Percentiles rank a stretch among this genome's conserved stretches.
Conservation (phyloP, 2,888 invertebrate species). For the Idaea aversata region DNA sequence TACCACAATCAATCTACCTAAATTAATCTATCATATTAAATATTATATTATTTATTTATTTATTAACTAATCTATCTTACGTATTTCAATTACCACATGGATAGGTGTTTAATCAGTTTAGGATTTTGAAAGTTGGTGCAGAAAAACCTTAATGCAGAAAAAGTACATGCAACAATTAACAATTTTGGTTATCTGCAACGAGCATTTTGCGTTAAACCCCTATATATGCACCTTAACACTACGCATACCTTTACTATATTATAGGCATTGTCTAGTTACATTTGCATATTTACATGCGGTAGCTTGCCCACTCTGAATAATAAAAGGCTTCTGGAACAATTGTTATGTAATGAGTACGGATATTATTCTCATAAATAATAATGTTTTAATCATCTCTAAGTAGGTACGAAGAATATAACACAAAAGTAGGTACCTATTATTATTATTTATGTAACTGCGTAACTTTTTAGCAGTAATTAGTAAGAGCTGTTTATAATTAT, state of each 20-base stretch:
- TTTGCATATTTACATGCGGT: neutral
- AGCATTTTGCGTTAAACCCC: too few species aligned
- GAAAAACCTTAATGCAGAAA: too few species aligned
- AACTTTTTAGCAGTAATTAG: neutral
- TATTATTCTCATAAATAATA: neutral
- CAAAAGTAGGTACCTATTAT: neutral
- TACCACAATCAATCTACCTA: too few species aligned
- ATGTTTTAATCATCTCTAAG: neutral
- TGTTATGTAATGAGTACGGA: neutral
- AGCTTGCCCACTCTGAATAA: neutral
- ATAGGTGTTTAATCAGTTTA: too few species aligned
- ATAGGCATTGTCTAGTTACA: neutral
- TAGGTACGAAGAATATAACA: neutral
- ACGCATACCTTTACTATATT: neutral
- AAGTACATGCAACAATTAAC: too few species aligned
- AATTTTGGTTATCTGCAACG: too few species aligned
- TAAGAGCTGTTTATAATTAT: neutral
- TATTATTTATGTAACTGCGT: neutral
- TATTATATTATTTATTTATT: too few species aligned
- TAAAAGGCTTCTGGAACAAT: neutral
- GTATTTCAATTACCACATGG: too few species aligned
- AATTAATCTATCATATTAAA: too few species aligned
- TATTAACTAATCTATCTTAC: too few species aligned
- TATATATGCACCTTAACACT: neutral
- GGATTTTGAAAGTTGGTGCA: too few species aligned